Evolutionary conservation across 2,113 vertebrate species (phyloP).

Genomic region (Corythaeola cristata): DNA sequence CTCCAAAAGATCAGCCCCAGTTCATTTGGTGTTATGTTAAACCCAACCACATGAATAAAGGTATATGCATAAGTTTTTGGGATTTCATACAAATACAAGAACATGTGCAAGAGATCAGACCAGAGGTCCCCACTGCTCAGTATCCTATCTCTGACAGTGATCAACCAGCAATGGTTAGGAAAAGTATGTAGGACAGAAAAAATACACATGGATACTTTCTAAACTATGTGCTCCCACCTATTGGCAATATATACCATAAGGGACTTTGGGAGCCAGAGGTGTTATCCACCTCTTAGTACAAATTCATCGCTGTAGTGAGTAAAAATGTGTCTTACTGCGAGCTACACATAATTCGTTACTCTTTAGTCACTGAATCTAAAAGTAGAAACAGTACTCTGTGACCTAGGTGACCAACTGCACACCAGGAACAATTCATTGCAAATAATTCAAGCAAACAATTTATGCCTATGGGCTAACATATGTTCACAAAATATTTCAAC

Average conservation of each 20-base stretch:
- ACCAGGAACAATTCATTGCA: neutral
- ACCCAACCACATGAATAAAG: neutral
- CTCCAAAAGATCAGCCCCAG: neutral
- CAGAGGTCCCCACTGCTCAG: neutral
- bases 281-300: neutral
- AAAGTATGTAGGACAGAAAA: neutral
- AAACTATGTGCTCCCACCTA: neutral
- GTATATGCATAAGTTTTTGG: neutral
- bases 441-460: slow-evolving; percentile 27
- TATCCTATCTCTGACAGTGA: neutral
- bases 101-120: neutral
- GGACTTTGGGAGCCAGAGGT: neutral
- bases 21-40: neutral
- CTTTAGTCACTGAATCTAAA: neutral
- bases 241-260: neutral
- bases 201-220: neutral
- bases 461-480: neutral
- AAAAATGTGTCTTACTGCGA: neutral
- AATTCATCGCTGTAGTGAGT: neutral
- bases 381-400: neutral
- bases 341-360: neutral
- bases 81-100: neutral
- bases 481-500: neutral
- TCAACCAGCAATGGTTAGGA: neutral
- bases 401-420: neutral